phyloP scores from a whole-genome alignment of 2,113 vertebrate species.

The Sphaerodactylus townsendi region DNA sequence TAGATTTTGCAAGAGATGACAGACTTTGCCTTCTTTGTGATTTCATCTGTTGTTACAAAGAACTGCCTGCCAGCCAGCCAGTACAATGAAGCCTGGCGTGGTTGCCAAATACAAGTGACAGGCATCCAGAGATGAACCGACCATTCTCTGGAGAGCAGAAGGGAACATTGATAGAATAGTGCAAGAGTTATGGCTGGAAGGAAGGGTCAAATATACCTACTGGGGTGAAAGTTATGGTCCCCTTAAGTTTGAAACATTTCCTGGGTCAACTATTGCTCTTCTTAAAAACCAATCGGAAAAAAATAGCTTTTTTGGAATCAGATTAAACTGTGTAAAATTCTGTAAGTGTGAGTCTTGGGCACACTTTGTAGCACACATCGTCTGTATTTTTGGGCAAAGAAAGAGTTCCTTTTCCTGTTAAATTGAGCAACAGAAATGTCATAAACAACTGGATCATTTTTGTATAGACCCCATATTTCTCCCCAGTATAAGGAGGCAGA shows the following conservation, averaged over 20 bases:
- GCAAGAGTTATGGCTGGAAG: slow-evolving; percentile 11
- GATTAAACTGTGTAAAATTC: not conserved
- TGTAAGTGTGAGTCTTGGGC: not conserved
- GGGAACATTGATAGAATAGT: not conserved
- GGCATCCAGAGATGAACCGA: slow-evolving; percentile 11
- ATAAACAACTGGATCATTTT: not conserved
- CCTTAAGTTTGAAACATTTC: not conserved
- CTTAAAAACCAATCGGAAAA: not conserved
- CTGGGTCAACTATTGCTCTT: not conserved
- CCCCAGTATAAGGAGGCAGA: too few relatives aligned
- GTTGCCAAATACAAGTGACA: not conserved
- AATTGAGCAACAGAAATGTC: not conserved
- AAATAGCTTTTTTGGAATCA: not conserved
- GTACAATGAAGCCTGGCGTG: not conserved
- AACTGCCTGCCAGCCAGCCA: not conserved
- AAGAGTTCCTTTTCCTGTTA: not conserved
- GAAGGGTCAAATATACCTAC: not conserved
- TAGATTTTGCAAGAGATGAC: not conserved
- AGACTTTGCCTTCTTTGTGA: not conserved
- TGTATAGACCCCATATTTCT: too few relatives aligned
- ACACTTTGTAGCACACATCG: too few relatives aligned
- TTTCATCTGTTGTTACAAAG: slow-evolving; percentile 15
- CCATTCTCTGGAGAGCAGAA: not conserved
- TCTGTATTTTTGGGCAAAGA: not conserved
- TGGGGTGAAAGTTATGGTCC: not conserved